Conservation (phyloP, 2,888 invertebrate genomes). For the Lacanobia wlatinum region DNA sequence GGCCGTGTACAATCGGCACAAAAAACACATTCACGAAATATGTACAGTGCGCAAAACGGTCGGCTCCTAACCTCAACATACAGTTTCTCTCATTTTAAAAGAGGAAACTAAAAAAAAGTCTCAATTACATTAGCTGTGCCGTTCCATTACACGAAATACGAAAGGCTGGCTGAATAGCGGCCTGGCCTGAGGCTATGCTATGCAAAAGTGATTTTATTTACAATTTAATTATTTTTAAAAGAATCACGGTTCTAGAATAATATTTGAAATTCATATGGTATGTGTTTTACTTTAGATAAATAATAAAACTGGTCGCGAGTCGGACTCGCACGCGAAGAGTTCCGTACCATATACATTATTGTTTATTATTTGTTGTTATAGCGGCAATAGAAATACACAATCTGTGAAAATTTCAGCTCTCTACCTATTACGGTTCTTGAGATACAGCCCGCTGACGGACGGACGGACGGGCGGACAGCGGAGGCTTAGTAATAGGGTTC, state of each 20-base stretch:
- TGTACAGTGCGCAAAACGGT: constrained; percentile 61
- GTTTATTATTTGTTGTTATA: too few species aligned
- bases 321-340: too few species aligned
- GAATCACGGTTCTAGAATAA: constrained; percentile 44
- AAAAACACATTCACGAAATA: constrained; percentile 64
- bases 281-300: not conserved
- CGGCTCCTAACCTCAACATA: constrained; percentile 73
- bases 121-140: constrained; percentile 87
- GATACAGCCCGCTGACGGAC: too few species aligned
- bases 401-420: too few species aligned
- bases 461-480: too few species aligned
- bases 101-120: constrained; percentile 74
- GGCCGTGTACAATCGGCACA: constrained; percentile 61
- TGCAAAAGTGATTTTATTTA: constrained; percentile 65
- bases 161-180: constrained; percentile 63
- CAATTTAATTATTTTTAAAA: constrained; percentile 67
- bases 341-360: too few species aligned
- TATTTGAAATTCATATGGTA: constrained; percentile 27
- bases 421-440: too few species aligned
- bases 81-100: constrained; percentile 76
- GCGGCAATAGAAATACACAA: too few species aligned
- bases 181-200: constrained; percentile 51
- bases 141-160: constrained; percentile 79
- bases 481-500: too few species aligned
- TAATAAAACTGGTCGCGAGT: too few species aligned